phyloP scores from a whole-genome alignment of 1,140 invertebrate genomes.

The Anastatus disparis region DNA sequence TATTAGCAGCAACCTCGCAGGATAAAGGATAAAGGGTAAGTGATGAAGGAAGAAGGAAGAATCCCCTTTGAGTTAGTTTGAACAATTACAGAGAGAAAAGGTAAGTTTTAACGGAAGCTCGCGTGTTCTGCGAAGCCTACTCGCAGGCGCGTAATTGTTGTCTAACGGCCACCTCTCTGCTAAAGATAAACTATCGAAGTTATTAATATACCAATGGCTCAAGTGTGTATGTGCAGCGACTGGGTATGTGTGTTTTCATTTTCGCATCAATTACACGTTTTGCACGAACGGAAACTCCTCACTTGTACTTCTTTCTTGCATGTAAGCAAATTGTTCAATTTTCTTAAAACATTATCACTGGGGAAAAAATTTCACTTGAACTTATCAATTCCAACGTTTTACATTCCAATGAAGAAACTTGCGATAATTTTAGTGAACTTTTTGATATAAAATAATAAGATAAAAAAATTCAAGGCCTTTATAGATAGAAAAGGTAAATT shows the following conservation, averaged over 20 bases:
- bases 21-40: too few relatives aligned
- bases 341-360: constrained; percentile 17
- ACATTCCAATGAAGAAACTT: too few relatives aligned
- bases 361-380: too few relatives aligned
- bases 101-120: constrained; percentile 34
- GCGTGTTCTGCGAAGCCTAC: constrained; percentile 31
- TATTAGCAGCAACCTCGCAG: too few relatives aligned
- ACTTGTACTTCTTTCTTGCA: neutral
- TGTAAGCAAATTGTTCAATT: constrained; percentile 30
- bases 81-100: constrained; percentile 33
- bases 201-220: constrained; percentile 35
- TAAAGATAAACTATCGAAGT: constrained; percentile 36
- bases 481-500: too few relatives aligned
- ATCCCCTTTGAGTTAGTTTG: constrained; percentile 8
- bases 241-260: too few relatives aligned
- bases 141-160: constrained; percentile 24
- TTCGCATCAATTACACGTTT: constrained; percentile 20
- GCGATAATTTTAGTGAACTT: too few relatives aligned
- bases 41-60: constrained; percentile 10
- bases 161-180: constrained; percentile 33
- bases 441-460: too few relatives aligned
- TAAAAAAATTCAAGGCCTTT: too few relatives aligned
- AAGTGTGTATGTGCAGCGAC: too few relatives aligned
- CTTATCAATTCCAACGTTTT: too few relatives aligned
- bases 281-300: constrained; percentile 13